Conservation (phyloP, 2,888 invertebrate genomes). For the Parascotia fuliginaria region DNA sequence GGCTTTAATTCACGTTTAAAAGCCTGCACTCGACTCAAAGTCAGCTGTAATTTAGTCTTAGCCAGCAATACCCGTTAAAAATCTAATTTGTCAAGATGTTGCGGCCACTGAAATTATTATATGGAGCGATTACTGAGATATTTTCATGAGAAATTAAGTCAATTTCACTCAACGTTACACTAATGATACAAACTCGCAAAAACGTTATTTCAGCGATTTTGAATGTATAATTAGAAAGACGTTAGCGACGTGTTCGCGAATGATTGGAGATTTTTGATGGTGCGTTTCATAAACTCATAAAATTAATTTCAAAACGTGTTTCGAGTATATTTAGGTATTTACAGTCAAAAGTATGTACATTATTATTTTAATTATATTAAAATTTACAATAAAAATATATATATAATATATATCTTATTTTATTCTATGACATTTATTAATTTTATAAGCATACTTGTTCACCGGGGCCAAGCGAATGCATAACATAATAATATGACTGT, state of each 20-base stretch:
- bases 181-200: slow-evolving; percentile 42
- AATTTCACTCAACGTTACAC: slow-evolving; percentile 37
- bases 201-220: slow-evolving; percentile 36
- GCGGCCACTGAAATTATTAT: slow-evolving; percentile 48
- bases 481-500: too few relatives aligned
- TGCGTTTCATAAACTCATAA: too few relatives aligned
- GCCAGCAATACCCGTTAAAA: slow-evolving; percentile 79
- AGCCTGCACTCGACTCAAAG: slow-evolving; percentile 84
- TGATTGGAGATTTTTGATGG: slow-evolving; percentile 24
- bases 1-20: slow-evolving; percentile 84
- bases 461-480: too few relatives aligned
- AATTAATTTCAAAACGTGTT: too few relatives aligned
- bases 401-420: too few relatives aligned
- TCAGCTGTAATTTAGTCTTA: slow-evolving; percentile 83
- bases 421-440: too few relatives aligned
- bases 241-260: slow-evolving; percentile 34
- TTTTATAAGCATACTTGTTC: too few relatives aligned
- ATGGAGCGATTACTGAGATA: slow-evolving; percentile 38
- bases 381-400: too few relatives aligned
- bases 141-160: slow-evolving; percentile 37
- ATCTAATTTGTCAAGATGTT: slow-evolving; percentile 83
- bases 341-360: too few relatives aligned
- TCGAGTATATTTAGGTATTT: too few relatives aligned
- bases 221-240: slow-evolving; percentile 36
- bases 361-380: too few relatives aligned